These are phyloP conservation scores for Calephelis nemesis DNA, from an alignment of 1,140 invertebrate species.

Conservation along the genomic window DNA sequence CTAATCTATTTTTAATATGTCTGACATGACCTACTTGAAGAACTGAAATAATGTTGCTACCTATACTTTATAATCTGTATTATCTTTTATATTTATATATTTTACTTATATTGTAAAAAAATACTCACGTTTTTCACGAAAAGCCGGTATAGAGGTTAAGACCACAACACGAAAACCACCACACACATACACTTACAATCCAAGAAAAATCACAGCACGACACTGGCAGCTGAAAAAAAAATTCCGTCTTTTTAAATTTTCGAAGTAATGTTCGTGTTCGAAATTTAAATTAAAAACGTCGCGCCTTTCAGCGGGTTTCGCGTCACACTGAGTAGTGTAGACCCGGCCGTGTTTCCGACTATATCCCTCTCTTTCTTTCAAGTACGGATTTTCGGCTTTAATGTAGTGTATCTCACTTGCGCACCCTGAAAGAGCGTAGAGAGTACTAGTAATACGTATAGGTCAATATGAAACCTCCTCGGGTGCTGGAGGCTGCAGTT, in stretches of 20 bases:
- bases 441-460: constrained; percentile 75
- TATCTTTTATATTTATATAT: no score
- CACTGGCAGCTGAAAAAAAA: not conserved
- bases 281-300: constrained; percentile 27
- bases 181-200: constrained; percentile 2
- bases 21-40: no score
- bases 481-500: constrained; percentile 73
- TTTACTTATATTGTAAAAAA: no score
- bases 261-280: constrained; percentile 11
- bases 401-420: constrained; percentile 44
- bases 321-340: constrained; percentile 61
- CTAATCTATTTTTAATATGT: no score
- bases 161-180: constrained; percentile 3
- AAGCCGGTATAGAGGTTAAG: constrained; percentile 6
- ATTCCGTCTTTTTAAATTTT: constrained; percentile 24
- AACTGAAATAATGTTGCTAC: no score
- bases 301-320: constrained; percentile 48
- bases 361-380: constrained; percentile 43
- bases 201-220: constrained; percentile 1
- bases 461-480: constrained; percentile 77
- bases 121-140: constrained; percentile 3
- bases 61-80: no score
- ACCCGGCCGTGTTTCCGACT: constrained; percentile 53
- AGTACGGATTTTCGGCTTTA: constrained; percentile 29
- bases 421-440: constrained; percentile 68